phyloP scores from a whole-genome alignment of 2,797 vertebrate species.

The Cheirogaleus major region DNA sequence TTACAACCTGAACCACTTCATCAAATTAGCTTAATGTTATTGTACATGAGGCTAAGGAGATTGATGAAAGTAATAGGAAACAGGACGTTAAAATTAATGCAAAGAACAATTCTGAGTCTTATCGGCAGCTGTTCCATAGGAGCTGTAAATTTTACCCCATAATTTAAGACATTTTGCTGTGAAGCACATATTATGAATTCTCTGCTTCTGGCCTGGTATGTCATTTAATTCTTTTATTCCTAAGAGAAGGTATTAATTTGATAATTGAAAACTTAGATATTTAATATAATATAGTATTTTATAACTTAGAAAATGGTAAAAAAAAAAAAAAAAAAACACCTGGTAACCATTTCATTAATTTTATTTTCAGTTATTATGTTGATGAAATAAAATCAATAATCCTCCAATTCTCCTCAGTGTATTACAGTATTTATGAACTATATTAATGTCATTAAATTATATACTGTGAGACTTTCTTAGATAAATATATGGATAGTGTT shows the following conservation, averaged over 20 bases:
- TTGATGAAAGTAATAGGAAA: constrained; percentile 82
- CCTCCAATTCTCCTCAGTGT: not conserved
- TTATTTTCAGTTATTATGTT: not conserved
- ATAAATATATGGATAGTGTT: not conserved
- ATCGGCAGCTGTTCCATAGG: constrained; percentile 84
- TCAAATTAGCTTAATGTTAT: constrained; percentile 85
- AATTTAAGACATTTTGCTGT: constrained; percentile 82
- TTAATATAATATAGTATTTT: constrained; percentile 67
- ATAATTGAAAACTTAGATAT: constrained; percentile 76
- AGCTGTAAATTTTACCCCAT: constrained; percentile 85
- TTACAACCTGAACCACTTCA: constrained; percentile 82
- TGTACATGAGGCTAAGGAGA: constrained; percentile 91
- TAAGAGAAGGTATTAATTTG: constrained; percentile 69
- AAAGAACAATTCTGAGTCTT: constrained; percentile 78
- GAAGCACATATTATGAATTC: constrained; percentile 81
- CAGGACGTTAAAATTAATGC: constrained; percentile 76
- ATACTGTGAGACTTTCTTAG: not conserved
- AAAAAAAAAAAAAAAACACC: not conserved
- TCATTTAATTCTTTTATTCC: constrained; percentile 67
- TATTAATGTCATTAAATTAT: not conserved
- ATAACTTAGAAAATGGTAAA: not conserved
- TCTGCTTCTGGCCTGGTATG: constrained; percentile 83
- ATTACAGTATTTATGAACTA: not conserved
- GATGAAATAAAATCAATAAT: constrained; percentile 34
- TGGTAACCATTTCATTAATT: constrained; percentile 25